These are phyloP conservation scores for Macrotrachela quadricornifera DNA, from an alignment of 1,140 invertebrate genomes.

Conservation along the genomic window DNA sequence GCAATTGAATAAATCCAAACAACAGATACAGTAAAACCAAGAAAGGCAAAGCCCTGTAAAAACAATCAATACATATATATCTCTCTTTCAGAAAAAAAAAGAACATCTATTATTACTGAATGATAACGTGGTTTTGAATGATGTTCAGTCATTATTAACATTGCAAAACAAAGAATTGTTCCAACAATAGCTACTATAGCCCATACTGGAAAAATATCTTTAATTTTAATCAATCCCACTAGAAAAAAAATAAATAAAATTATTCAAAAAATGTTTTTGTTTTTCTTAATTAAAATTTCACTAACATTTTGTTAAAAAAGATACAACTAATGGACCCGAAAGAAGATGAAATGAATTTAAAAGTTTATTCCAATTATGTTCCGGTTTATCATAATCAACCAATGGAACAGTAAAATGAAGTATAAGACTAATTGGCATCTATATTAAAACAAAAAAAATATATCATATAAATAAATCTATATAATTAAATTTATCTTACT, in stretches of 20 bases:
- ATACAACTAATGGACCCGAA: constrained; percentile 32
- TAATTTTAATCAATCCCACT: background rate
- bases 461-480: background rate
- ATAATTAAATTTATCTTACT: no score
- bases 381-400: constrained; percentile 35
- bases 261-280: no score
- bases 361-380: constrained; percentile 39
- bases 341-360: constrained; percentile 38
- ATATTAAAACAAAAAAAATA: constrained; percentile 17
- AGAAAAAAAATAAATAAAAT: background rate
- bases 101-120: background rate
- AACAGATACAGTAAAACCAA: constrained; percentile 42
- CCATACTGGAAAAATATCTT: constrained; percentile 2
- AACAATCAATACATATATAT: constrained; percentile 11
- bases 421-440: constrained; percentile 35
- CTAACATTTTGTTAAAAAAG: constrained; percentile 26
- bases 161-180: background rate
- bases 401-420: constrained; percentile 40
- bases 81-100: background rate
- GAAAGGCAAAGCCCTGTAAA: constrained; percentile 39
- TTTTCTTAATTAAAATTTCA: background rate
- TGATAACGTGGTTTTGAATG: background rate
- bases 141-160: no score
- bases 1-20: constrained; percentile 45
- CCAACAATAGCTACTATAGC: background rate